phyloP scores from a whole-genome alignment of 2,797 vertebrate species.

The Xenentodon cancila region DNA sequence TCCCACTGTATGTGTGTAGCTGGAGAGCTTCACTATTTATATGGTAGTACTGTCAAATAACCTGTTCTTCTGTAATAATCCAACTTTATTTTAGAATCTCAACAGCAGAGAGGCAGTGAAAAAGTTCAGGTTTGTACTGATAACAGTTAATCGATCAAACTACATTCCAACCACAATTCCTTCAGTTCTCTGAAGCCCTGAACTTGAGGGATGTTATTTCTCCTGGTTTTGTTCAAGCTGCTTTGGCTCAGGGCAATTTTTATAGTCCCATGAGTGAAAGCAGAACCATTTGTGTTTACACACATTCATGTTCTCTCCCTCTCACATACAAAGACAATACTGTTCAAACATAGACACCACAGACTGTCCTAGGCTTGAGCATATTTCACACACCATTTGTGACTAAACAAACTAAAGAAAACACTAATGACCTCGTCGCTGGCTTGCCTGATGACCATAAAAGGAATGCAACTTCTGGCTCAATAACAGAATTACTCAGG shows the following conservation, averaged over 20 bases:
- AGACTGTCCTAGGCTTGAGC: slow-evolving; percentile 25
- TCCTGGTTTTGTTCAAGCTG: slow-evolving; percentile 2
- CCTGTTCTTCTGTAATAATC: no score
- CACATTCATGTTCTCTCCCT: slow-evolving; percentile 6
- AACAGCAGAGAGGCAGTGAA: no score
- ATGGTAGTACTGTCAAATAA: no score
- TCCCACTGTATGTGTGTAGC: no score
- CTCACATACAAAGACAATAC: slow-evolving; percentile 32
- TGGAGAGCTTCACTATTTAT: no score
- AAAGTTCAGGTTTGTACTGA: background rate
- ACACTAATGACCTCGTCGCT: slow-evolving; percentile 35
- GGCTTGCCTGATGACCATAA: slow-evolving; percentile 42
- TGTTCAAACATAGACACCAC: slow-evolving; percentile 19
- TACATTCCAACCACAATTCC: slow-evolving; percentile 8
- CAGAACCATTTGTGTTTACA: slow-evolving; percentile 41
- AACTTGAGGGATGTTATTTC: slow-evolving; percentile 11
- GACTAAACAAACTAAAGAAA: slow-evolving; percentile 52
- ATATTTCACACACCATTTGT: slow-evolving; percentile 63
- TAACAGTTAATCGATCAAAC: slow-evolving; percentile 28
- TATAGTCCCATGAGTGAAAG: slow-evolving; percentile 32
- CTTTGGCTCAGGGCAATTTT: slow-evolving; percentile 29
- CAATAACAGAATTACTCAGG: slow-evolving; percentile 31
- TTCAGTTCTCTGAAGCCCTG: slow-evolving; percentile 9
- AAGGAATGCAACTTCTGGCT: slow-evolving; percentile 54
- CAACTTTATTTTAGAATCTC: no score